Evolutionary conservation across 2,113 vertebrate genomes (phyloP).

Genomic region (Nothobranchius furzeri): DNA sequence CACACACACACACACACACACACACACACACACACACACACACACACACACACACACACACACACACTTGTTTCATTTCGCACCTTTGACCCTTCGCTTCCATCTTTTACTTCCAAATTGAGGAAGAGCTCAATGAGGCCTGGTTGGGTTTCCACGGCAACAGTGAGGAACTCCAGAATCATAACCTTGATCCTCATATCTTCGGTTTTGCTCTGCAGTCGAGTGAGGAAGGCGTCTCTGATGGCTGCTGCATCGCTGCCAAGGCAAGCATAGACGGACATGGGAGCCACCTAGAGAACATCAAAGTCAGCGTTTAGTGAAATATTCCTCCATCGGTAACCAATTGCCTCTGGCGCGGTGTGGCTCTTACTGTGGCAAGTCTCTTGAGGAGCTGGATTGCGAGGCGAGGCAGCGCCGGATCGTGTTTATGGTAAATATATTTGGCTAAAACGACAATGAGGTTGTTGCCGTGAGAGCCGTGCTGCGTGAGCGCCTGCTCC

Average conservation of each 20-base stretch:
- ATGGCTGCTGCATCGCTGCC: constrained; percentile 93
- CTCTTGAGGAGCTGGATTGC: constrained; percentile 97
- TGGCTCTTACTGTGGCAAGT: constrained; percentile 86
- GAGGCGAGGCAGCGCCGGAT: constrained; percentile 92
- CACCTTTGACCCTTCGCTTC: constrained; percentile 91
- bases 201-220: constrained; percentile 91
- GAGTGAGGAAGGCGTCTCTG: constrained; percentile 92
- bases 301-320: no score
- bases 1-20: not conserved
- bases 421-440: constrained; percentile 97
- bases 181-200: constrained; percentile 98
- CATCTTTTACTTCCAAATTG: constrained; percentile 91
- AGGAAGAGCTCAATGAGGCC: constrained; percentile 98
- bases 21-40: not conserved
- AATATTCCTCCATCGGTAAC: not conserved
- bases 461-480: constrained; percentile 93
- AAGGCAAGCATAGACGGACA: constrained; percentile 97
- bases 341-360: fast-evolving
- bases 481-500: constrained; percentile 95
- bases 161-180: constrained; percentile 96
- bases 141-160: constrained; percentile 95
- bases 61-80: not conserved
- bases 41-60: not conserved
- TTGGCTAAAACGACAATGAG: constrained; percentile 96
- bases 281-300: constrained; percentile 88